These are phyloP conservation scores for Rhinolophus ferrumequinum DNA, from an alignment of 2,113 vertebrate genomes.

Conservation along the genomic window DNA sequence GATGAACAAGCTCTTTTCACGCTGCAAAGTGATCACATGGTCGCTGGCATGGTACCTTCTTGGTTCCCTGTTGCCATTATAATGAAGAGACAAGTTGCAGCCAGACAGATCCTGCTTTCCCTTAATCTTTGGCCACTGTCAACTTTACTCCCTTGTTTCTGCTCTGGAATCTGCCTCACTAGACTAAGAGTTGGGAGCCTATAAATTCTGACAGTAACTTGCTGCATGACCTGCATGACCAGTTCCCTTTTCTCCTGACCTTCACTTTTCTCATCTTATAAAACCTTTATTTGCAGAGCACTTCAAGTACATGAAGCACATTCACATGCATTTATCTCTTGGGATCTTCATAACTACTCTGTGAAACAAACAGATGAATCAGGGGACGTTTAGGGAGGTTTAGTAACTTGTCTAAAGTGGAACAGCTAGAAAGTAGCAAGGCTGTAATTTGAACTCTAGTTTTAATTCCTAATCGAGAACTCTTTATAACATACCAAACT, in stretches of 20 bases:
- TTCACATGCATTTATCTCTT: neutral
- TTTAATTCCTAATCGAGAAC: neutral
- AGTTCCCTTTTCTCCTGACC: neutral
- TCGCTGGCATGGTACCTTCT: neutral
- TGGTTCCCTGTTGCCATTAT: neutral
- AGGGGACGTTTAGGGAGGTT: neutral
- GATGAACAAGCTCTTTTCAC: slow-evolving; percentile 6
- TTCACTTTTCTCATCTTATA: slow-evolving; percentile 28
- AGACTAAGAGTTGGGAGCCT: neutral
- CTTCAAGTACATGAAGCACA: neutral
- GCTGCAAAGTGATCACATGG: neutral
- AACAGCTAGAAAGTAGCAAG: neutral
- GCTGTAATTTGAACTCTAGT: slow-evolving; percentile 3
- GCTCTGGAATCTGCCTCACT: neutral
- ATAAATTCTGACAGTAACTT: neutral
- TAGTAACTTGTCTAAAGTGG: neutral
- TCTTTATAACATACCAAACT: neutral
- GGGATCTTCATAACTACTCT: neutral
- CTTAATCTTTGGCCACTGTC: neutral
- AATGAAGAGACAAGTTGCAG: neutral
- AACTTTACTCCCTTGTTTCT: neutral
- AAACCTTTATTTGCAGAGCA: neutral
- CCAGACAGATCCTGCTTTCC: neutral
- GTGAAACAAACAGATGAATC: neutral
- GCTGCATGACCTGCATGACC: neutral